A percentile compares a stretch with the other conserved stretches of the same genome.
phyloP scores from a whole-genome alignment of 2,888 invertebrate species.

The Boloria selene region DNA sequence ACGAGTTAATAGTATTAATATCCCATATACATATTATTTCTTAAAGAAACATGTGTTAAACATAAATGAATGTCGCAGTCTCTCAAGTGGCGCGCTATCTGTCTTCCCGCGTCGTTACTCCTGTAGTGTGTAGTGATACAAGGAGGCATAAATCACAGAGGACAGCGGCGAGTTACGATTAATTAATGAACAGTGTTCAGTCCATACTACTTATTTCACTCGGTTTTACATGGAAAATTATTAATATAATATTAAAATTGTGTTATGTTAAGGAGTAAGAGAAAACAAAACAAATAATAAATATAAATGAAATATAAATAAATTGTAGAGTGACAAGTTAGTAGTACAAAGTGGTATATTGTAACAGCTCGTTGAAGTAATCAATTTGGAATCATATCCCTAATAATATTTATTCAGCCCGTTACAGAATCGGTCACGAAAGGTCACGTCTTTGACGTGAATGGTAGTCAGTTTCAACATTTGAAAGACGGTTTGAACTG shows the following conservation, averaged over 20 bases:
- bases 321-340: too few species aligned
- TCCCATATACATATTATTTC: too few species aligned
- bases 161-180: slow-evolving; percentile 13
- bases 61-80: slow-evolving; percentile 2
- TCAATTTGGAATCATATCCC: slow-evolving; percentile 1
- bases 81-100: slow-evolving; percentile 17
- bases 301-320: too few species aligned
- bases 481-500: neutral
- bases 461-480: neutral
- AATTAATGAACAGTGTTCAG: slow-evolving; percentile 10
- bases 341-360: neutral
- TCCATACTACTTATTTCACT: too few species aligned
- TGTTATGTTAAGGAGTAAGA: too few species aligned
- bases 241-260: too few species aligned
- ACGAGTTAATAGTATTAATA: too few species aligned
- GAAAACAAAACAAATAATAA: too few species aligned
- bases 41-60: too few species aligned
- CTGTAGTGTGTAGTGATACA: slow-evolving; percentile 10
- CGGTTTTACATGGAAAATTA: too few species aligned
- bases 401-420: neutral
- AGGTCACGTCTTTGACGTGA: slow-evolving; percentile 4
- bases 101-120: slow-evolving; percentile 15
- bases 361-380: neutral
- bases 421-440: slow-evolving; percentile 5
- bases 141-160: slow-evolving; percentile 28